Evolutionary conservation across 2,797 vertebrate genomes (phyloP), one percentile per base, ranked within the genome.

Genomic region (Acanthurus leucopareius): DNA sequence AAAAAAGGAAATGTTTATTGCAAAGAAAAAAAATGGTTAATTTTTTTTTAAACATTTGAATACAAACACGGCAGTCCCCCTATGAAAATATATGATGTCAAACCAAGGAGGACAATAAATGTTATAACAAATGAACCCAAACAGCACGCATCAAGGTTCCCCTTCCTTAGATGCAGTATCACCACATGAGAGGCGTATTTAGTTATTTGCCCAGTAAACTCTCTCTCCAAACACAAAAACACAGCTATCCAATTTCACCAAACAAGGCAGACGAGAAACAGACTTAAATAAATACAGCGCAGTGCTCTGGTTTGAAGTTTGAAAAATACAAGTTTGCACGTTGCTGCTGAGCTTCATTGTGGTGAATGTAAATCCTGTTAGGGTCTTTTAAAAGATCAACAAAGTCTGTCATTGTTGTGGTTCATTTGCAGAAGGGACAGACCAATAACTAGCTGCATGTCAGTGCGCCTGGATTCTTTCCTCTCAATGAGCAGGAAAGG

Each of bases 151-250:
- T 52, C 5, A 40, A 71, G n/a, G 62, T 79, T 81, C 67, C 64
- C 22, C 11, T 81, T 84, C 48, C 60, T 73, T 4, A 47, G 84
- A 73, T 15, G 19, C 47, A 52, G 13, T 1, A 38, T 48, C 65
- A 38, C 66, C 59, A 74, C 66, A 87, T 69, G 75, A 80, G 32
- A 79, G 15, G 71, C 7, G 1, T 32, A 57, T 56, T 63, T 61
- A 47, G 38, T 62, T 70, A 68, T 88, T 80, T 66, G 16, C 78
- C 53, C 65, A 78, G 71, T 57, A 86, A 65, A 87, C 44, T 63
- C 40, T 69, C 51, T 57, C 13, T 84, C 47, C 74, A 83, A 86
- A 79, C 61, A 84, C 65, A 28, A 86, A 85, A 85, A 78, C 66
- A 70, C 40, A 68, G 49, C 66, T 66, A 51, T 82, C 51, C 8